A percentile compares a stretch with the other conserved stretches of the same genome.
These are phyloP conservation scores for Chitala chitala DNA, from an alignment of 2,113 vertebrate genomes.

Conservation along the genomic window DNA sequence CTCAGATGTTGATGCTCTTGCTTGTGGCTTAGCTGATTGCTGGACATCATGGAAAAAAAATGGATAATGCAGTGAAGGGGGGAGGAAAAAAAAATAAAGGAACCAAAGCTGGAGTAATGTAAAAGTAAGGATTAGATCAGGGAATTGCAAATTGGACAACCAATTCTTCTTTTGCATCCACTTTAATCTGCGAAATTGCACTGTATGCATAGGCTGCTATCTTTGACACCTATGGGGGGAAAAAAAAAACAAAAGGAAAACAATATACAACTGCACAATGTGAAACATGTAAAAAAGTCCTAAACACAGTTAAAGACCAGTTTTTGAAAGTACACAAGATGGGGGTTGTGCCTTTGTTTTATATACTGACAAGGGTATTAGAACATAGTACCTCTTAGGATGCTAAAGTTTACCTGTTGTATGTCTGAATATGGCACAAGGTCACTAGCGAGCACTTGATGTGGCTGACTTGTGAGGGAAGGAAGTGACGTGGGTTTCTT, in stretches of 20 bases:
- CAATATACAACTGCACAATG: too few species aligned
- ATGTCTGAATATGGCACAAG: conserved; percentile 82
- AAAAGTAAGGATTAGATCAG: conserved; percentile 57
- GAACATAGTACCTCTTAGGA: too few species aligned
- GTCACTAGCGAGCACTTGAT: conserved; percentile 90
- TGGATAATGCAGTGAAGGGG: conserved; percentile 28
- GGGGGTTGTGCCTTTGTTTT: too few species aligned
- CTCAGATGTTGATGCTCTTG: conserved; percentile 25
- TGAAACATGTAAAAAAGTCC: too few species aligned
- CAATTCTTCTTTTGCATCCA: conserved; percentile 90
- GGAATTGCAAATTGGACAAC: conserved; percentile 96
- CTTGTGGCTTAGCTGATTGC: conserved; percentile 38
- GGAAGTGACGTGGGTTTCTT: conserved; percentile 81
- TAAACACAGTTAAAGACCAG: too few species aligned
- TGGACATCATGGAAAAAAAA: conserved; percentile 36
- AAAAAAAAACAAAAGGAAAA: neutral
- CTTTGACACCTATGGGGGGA: conserved; percentile 74
- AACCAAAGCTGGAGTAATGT: too few species aligned
- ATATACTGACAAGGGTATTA: too few species aligned
- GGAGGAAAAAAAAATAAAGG: conserved; percentile 28
- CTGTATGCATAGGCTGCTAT: conserved; percentile 93
- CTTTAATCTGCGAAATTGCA: conserved; percentile 93
- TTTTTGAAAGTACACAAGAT: too few species aligned
- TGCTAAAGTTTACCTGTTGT: conserved; percentile 78
- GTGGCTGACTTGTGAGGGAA: conserved; percentile 84